phyloP scores from a whole-genome alignment of 2,888 invertebrate species.

The Ornithoptera priamus region DNA sequence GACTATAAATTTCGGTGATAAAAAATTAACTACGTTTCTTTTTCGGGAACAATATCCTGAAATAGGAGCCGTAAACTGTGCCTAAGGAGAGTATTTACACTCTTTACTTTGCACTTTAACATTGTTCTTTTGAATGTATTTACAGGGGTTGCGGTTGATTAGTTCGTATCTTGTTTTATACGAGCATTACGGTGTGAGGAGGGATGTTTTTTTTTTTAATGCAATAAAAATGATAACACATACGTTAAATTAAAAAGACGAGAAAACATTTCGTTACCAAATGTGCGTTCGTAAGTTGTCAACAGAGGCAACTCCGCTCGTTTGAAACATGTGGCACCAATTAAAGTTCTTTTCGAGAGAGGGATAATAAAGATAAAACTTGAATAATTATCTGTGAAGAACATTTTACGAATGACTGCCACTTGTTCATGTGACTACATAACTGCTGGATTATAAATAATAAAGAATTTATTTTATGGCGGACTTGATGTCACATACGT shows the following conservation, averaged over 20 bases:
- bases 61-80: constrained; percentile 34
- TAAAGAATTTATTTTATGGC: constrained; percentile 22
- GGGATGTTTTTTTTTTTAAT: constrained; percentile 4
- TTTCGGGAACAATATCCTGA: constrained; percentile 50
- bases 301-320: constrained; percentile 55
- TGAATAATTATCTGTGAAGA: constrained; percentile 74
- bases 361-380: constrained; percentile 70
- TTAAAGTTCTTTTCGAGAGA: constrained; percentile 72
- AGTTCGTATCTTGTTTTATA: not conserved
- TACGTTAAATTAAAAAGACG: constrained; percentile 32
- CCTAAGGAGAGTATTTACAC: constrained; percentile 12
- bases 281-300: constrained; percentile 53
- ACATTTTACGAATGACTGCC: constrained; percentile 71
- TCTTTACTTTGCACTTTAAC: constrained; percentile 3
- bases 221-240: constrained; percentile 25
- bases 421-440: constrained; percentile 63
- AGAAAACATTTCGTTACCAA: constrained; percentile 47
- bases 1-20: constrained; percentile 63
- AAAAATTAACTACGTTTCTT: constrained; percentile 63
- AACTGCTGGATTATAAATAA: constrained; percentile 34
- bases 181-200: not conserved
- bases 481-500: constrained; percentile 6
- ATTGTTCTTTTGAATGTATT: not conserved
- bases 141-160: not conserved
- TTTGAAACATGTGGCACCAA: constrained; percentile 73